These are phyloP conservation scores for Oxyruncus cristatus DNA, from an alignment of 2,113 vertebrate species.

Conservation along the genomic window DNA sequence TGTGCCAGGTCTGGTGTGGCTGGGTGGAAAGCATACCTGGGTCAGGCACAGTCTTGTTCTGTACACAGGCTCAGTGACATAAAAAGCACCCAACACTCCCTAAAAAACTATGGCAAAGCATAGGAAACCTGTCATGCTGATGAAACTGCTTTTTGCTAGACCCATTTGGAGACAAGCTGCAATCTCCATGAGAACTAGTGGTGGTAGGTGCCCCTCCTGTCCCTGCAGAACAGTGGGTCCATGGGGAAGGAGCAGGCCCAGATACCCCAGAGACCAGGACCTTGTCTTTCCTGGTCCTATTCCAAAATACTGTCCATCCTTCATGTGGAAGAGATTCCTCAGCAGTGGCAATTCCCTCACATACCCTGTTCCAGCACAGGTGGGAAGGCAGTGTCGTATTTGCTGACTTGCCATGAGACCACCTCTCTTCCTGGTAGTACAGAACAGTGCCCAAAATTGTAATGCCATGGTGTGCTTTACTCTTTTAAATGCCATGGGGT, in stretches of 20 bases:
- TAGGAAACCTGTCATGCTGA: neutral
- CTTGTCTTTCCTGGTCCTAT: neutral
- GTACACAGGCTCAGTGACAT: accelerated
- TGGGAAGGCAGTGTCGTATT: neutral
- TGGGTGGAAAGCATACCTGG: neutral
- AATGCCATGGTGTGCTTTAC: neutral
- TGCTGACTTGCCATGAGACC: neutral
- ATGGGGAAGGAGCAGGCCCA: neutral
- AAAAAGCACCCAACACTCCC: neutral
- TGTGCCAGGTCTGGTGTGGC: neutral
- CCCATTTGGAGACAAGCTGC: neutral
- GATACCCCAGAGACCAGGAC: neutral
- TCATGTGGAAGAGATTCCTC: neutral
- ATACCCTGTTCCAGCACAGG: too few species aligned
- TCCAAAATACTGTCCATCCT: neutral
- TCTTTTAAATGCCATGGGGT: neutral
- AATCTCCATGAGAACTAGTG: neutral
- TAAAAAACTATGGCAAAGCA: neutral
- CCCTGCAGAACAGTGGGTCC: neutral
- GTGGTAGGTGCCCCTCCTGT: neutral
- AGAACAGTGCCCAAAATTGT: neutral
- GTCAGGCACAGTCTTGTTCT: neutral
- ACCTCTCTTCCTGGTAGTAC: neutral
- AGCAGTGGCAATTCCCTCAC: neutral
- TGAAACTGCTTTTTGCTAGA: neutral